Base-by-base conservation (phyloP, 2,888 invertebrate genomes). In the Chorisops tibialis region DNA sequence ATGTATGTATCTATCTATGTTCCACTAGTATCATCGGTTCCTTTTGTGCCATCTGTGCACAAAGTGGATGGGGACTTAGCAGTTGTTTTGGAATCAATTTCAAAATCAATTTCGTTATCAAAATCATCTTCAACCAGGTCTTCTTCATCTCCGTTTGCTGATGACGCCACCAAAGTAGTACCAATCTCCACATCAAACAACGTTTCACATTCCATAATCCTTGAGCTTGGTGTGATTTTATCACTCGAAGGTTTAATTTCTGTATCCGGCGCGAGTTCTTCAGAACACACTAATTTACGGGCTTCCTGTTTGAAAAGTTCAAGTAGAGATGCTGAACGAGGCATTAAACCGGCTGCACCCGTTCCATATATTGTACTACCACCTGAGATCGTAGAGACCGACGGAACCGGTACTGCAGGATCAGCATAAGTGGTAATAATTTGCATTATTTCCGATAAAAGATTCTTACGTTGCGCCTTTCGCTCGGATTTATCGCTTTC, bases 281-380 rank as follows among this genome's bases (percentile, higher is more conserved):
- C 68, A 45, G 67, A 51, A 16, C 56, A 68, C 35, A 67, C 64
- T n/a, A 65, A 56, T 63, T 69, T 62, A 56, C 68, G 67, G 0
- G 72, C 72, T 59, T 73, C 72, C 1, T 68, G 68, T 61, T 73
- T 69, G 37, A 73, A 72, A 3, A 74, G 68, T n/a, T 75, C 72
- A 59, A 72, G 60, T 4, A 72, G 61, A 0, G 69, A 69, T 16
- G 74, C 70, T 0, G 74, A 70, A 6, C 75, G 73, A 69, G 83
- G 84, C 0, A 86, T 86, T 65, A 87, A 78, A 7, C 87, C 87
- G 63, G 87, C 81, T 72, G 86, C 86, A 11, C 87, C 87, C 66
- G 83, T 82, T 51, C 80, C 78, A 68, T 88, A 87, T 2, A 69
- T 68, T 1, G 71, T 71, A 11, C 72, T 39, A 22, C 70, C 2